Evolutionary conservation across 2,888 invertebrate genomes (phyloP).

Genomic region (Cantharis rufa): DNA sequence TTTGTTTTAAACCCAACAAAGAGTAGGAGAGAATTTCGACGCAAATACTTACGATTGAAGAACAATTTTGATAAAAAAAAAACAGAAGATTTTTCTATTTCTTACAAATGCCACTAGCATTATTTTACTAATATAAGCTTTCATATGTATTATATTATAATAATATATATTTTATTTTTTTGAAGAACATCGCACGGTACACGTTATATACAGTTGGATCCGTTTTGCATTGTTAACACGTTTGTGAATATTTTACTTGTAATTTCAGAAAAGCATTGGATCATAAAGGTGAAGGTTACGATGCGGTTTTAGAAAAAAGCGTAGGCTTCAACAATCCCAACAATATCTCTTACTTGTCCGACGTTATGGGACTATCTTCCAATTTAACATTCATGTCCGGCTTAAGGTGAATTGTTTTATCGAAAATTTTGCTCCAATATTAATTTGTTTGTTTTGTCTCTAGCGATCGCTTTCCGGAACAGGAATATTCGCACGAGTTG

Average conservation of each 20-base stretch:
- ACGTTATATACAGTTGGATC: background rate
- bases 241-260: slow-evolving; percentile 40
- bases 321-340: slow-evolving; percentile 89
- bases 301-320: slow-evolving; percentile 79
- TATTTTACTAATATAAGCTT: background rate
- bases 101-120: background rate
- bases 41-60: background rate
- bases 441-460: background rate
- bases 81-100: background rate
- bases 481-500: slow-evolving; percentile 82
- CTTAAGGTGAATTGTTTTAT: slow-evolving; percentile 62
- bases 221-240: background rate
- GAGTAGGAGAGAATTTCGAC: background rate
- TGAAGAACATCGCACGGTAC: background rate
- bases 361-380: slow-evolving; percentile 73
- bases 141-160: background rate
- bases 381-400: slow-evolving; percentile 72
- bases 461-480: slow-evolving; percentile 76
- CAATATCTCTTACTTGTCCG: slow-evolving; percentile 81
- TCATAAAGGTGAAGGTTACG: slow-evolving; percentile 78
- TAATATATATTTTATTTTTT: background rate
- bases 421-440: background rate
- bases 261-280: slow-evolving; percentile 75
- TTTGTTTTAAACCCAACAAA: background rate
- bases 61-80: background rate